Percentiles rank a stretch among this genome's conserved stretches.
phyloP scores from a whole-genome alignment of 2,888 invertebrate species.

The Dendrolimus houi region DNA sequence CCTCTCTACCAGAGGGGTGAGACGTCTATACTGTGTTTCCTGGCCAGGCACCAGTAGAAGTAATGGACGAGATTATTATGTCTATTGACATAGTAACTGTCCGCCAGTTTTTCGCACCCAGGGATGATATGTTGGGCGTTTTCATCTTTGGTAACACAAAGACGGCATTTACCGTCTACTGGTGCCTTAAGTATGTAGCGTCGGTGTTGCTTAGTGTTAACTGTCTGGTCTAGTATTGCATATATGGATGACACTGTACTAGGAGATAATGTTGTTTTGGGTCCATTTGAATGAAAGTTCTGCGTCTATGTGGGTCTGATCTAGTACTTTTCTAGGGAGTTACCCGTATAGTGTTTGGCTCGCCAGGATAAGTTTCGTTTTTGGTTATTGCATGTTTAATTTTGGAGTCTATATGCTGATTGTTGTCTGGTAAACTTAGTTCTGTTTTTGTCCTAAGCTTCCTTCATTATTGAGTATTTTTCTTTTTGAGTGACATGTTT shows the following conservation, averaged over 20 bases:
- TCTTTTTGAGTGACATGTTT: not conserved
- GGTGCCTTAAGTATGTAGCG: conserved; percentile 2
- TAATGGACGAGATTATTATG: conserved; percentile 1
- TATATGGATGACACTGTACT: not conserved
- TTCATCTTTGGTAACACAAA: no score
- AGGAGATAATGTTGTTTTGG: not conserved
- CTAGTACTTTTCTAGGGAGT: not conserved
- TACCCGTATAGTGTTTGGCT: not conserved
- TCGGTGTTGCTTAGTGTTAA: not conserved
- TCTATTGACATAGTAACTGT: conserved; percentile 9
- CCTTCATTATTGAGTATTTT: not conserved
- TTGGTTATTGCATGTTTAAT: not conserved
- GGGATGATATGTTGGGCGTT: conserved; percentile 10
- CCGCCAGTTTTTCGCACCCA: conserved; percentile 12
- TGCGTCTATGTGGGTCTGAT: not conserved
- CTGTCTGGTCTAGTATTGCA: conserved; percentile 1
- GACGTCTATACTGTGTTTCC: no score
- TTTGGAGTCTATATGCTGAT: not conserved
- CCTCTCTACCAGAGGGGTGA: no score
- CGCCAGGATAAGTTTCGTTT: not conserved
- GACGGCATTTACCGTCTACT: conserved; percentile 7
- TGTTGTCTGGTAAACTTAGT: not conserved
- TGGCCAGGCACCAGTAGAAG: no score
- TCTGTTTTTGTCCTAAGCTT: not conserved
- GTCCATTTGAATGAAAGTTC: not conserved